Evolutionary conservation across 2,113 vertebrate genomes (phyloP), one percentile per base, ranked within the genome.

Genomic region (Nycticorax nycticorax): DNA sequence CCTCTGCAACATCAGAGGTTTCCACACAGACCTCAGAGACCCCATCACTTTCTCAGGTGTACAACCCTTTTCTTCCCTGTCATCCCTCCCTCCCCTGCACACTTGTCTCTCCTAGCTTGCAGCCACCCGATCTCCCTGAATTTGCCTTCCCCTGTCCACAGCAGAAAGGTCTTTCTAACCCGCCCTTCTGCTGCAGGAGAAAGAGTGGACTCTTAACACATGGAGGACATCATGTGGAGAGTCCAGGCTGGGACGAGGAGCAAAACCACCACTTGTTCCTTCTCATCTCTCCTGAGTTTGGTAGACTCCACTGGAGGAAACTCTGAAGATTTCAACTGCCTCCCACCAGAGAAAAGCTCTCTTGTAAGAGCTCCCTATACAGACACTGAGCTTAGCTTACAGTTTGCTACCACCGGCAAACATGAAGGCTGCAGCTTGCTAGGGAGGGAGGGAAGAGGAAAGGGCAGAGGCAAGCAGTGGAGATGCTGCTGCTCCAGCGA

Each of bases 211-310:
- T 88, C n/a, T 23, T 23, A 48, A 32, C 28, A 33, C 26, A 32
- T 0, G 10, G 20, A 43, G 24, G 14, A 24, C 0, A 0, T 30
- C 39, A 28, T 5, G 3, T 37, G 56, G 73, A 48, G 23, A 80
- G 59, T 41, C 19, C 50, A 77, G 50, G 20, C 23, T 6, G 1
- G 41, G 68, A 73, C 81, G 37, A 37, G n/a, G 8, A 67, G 26
- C 2, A 10, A 87, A 91, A 32, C 13, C 63, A 76, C 43, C 30
- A 50, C 45, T 77, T 59, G 12, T 24, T 73, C 53, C 16, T 71
- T 88, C 66, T 53, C 26, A 71, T 55, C 47, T 67, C 19, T 62
- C 74, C 75, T 26, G n/a, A 84, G 47, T 37, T 48, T 9, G 6
- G 21, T 10, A 89, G 60, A 74, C 26, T 69, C 14, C 12, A 2